phyloP scores from a whole-genome alignment of 2,113 vertebrate genomes.

The Gadus chalcogrammus region DNA sequence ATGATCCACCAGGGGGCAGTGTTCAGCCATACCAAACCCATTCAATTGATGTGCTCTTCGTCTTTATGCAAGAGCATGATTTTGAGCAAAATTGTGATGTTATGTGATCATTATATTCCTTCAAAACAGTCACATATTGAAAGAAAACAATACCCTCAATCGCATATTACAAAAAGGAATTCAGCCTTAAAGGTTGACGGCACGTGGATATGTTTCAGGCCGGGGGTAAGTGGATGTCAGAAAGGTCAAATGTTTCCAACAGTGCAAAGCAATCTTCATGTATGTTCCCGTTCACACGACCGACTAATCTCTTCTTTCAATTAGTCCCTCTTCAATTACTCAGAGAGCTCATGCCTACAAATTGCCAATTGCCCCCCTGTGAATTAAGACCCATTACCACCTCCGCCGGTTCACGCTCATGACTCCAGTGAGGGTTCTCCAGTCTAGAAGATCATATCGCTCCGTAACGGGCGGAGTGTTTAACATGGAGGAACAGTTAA shows the following conservation, averaged over 20 bases:
- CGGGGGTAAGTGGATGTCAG: slow-evolving; percentile 5
- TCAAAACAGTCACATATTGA: no score
- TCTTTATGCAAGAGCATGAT: no score
- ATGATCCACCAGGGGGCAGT: no score
- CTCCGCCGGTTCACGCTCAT: slow-evolving; percentile 55
- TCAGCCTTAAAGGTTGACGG: no score
- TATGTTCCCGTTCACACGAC: slow-evolving; percentile 18
- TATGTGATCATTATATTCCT: no score
- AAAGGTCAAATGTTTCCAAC: slow-evolving; percentile 35
- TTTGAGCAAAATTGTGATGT: no score
- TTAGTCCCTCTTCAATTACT: slow-evolving; percentile 58
- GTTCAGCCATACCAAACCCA: no score
- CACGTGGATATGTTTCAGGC: not conserved
- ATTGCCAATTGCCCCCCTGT: slow-evolving; percentile 64
- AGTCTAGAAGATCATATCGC: slow-evolving; percentile 11
- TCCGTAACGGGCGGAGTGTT: not conserved
- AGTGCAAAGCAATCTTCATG: slow-evolving; percentile 13
- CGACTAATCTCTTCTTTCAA: slow-evolving; percentile 51
- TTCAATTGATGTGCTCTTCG: no score
- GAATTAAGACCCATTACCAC: slow-evolving; percentile 65
- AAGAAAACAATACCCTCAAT: no score
- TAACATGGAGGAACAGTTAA: not conserved
- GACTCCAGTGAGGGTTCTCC: slow-evolving; percentile 61
- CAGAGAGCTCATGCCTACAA: slow-evolving; percentile 46
- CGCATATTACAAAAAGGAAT: no score